A percentile compares a stretch with the other conserved stretches of the same genome.
Evolutionary conservation across 2,797 vertebrate genomes (phyloP).

Genomic region (Gymnocypris eckloni): DNA sequence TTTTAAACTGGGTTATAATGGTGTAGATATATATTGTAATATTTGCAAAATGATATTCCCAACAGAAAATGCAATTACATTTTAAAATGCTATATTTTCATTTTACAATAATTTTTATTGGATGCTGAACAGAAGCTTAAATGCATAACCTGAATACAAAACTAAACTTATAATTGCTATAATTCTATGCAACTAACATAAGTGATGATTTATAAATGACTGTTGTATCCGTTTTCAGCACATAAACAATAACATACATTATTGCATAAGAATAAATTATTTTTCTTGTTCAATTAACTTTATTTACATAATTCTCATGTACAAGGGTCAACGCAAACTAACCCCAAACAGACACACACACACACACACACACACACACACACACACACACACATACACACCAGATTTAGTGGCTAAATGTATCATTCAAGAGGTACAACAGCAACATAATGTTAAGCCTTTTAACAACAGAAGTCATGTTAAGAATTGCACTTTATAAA

Average conservation of each 20-base stretch:
- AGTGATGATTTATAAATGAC: not conserved
- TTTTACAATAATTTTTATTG: not conserved
- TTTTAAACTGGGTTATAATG: not conserved
- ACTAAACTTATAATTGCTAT: not conserved
- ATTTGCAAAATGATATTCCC: not conserved
- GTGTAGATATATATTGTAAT: not conserved
- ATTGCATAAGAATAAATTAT: not conserved
- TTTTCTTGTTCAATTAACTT: not conserved
- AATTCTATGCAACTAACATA: not conserved
- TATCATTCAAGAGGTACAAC: conserved; percentile 62
- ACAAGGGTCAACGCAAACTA: conserved; percentile 22
- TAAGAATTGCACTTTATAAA: not conserved
- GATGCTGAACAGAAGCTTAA: not conserved
- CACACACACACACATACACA: not conserved
- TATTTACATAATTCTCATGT: not conserved
- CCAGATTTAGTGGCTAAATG: conserved; percentile 20
- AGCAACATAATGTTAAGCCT: conserved; percentile 29
- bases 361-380: not conserved
- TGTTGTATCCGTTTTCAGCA: not conserved
- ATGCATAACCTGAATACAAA: not conserved
- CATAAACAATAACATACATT: not conserved
- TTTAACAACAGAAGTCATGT: conserved; percentile 5
- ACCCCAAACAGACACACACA: conserved; percentile 34
- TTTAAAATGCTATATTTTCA: not conserved
- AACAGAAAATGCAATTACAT: not conserved